Evolutionary conservation across 92 coral and sea anemone species (phyloP).

Genomic region (Phymanthus crucifer): DNA sequence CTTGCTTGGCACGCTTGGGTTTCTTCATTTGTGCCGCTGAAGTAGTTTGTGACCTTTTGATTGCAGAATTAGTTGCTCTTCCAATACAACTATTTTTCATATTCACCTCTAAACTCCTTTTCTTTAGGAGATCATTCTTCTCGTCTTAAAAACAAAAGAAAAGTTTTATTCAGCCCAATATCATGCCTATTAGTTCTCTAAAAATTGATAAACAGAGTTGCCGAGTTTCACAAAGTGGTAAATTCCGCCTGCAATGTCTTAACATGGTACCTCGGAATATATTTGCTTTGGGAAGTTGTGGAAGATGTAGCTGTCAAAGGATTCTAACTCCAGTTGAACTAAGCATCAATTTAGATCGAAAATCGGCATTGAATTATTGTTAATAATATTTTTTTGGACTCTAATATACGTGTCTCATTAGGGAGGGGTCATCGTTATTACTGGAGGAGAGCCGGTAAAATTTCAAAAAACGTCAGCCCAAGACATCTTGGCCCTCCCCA

Average conservation of each 20-base stretch:
- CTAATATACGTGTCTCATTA: background rate
- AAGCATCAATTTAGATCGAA: background rate
- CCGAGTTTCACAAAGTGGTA: background rate
- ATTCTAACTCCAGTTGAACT: no score
- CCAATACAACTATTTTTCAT: slow-evolving; percentile 13
- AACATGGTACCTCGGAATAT: background rate
- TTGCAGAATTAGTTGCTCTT: background rate
- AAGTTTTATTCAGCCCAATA: background rate
- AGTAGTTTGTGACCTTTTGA: background rate
- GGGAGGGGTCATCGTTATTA: no score
- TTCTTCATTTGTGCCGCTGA: slow-evolving; percentile 6
- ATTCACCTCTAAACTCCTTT: slow-evolving; percentile 20
- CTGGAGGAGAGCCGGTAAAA: no score
- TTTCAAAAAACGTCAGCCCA: no score
- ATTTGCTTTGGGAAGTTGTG: no score
- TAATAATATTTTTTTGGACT: background rate
- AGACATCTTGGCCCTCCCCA: no score
- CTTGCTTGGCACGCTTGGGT: background rate
- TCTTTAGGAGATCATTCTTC: slow-evolving; percentile 31
- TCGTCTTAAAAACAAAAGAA: slow-evolving; percentile 20
- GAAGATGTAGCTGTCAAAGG: no score
- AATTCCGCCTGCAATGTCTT: background rate
- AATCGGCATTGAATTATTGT: background rate
- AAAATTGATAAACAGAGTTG: background rate
- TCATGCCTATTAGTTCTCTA: background rate